A percentile compares a stretch with the other conserved stretches of the same genome.
Evolutionary conservation across 2,797 vertebrate species (phyloP).

Genomic region (Centropyge bicolor): DNA sequence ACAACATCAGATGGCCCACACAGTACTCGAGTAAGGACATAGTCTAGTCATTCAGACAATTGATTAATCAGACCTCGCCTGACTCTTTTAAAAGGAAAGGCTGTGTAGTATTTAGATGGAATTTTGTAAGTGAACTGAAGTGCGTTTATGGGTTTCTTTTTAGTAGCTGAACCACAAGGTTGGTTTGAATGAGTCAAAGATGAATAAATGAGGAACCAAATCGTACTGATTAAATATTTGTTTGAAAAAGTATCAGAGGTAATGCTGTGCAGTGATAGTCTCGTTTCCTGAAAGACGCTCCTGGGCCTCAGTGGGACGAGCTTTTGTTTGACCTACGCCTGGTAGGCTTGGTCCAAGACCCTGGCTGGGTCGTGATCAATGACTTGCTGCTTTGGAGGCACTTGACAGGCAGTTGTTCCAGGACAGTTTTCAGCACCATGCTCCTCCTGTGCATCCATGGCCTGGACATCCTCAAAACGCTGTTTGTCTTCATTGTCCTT

Average conservation of each 20-base stretch:
- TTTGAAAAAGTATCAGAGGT: not conserved
- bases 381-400: not conserved
- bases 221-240: not conserved
- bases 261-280: not conserved
- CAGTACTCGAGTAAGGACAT: constrained; percentile 40
- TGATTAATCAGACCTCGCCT: constrained; percentile 38
- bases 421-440: not conserved
- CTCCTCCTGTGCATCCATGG: not conserved
- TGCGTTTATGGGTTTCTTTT: not conserved
- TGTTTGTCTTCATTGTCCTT: not conserved
- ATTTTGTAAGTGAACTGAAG: not conserved
- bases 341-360: not conserved
- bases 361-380: not conserved
- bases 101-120: not conserved
- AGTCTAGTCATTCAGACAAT: constrained; percentile 30
- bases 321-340: not conserved
- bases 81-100: constrained; percentile 14
- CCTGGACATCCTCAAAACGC: not conserved
- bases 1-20: constrained; percentile 60
- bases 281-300: not conserved
- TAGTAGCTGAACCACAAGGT: not conserved
- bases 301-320: not conserved
- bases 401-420: not conserved
- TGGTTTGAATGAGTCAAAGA: not conserved
- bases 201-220: not conserved